Base-by-base conservation (phyloP, 2,888 invertebrate species). In the Leistus spinibarbis region DNA sequence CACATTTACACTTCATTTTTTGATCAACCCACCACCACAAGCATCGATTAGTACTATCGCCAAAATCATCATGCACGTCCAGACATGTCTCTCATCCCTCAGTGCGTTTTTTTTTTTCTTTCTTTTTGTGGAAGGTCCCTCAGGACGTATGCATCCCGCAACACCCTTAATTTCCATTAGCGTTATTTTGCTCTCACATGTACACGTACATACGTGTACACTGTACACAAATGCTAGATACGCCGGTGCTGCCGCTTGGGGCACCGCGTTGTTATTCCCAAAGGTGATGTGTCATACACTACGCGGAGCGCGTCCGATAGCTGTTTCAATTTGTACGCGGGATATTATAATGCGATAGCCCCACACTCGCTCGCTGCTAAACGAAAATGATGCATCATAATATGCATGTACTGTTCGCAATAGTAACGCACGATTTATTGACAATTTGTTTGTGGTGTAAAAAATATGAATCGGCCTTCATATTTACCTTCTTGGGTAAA, bases 101-200 rank as follows among this genome's bases (percentile, higher is more conserved):
- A 40, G 5, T 13, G 40, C 40, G 40, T 40, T 40, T 40, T 40
- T n/a, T n/a, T n/a, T n/a, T n/a, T n/a, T n/a, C n/a, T n/a, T n/a
- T n/a, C n/a, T n/a, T n/a, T n/a, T n/a, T 40, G 10, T 40, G 40
- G 10, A 40, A 40, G 57, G 20, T 68, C 68, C 54, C 68, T 17
- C n/a, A 56, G 68, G 68, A 68, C 68, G 54, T 13, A 68, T 68
- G 68, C 53, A 17, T 54, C 23, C n/a, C 56, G 54, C 54, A 68
- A 68, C 68, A 68, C 68, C 68, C 68, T 68, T 68, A 68, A 68
- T 68, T 68, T 68, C 68, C 68, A 68, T 68, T 68, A 68, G 68
- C 22, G 68, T 53, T 68, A 54, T 68, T 68, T 64, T 64, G 24
- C 24, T 64, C 27, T 20, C 64, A 23, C 64, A 24, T 57, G 7